A percentile compares a stretch with the other conserved stretches of the same genome.
phyloP scores from a whole-genome alignment of 1,140 invertebrate species.

The Tetragonula clypearis region DNA sequence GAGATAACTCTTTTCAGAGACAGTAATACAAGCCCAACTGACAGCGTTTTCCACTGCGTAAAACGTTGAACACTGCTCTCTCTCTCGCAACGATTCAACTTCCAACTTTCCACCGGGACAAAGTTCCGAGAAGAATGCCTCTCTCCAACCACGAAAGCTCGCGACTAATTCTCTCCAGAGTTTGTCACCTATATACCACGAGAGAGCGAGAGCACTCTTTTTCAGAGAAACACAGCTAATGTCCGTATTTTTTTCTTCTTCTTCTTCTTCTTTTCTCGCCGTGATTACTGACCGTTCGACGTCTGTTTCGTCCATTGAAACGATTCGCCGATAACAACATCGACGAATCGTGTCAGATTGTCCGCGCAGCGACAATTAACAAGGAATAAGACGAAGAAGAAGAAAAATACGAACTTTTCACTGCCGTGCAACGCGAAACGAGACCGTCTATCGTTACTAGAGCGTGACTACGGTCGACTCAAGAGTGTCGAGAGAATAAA shows the following conservation, averaged over 20 bases:
- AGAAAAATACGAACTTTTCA: not conserved
- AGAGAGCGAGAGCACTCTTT: not conserved
- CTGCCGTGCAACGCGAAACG: slow-evolving; percentile 35
- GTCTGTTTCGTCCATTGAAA: not conserved
- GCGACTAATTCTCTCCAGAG: slow-evolving; percentile 1
- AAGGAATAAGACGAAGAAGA: not conserved
- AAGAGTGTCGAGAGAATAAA: not conserved
- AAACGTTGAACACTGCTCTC: not conserved
- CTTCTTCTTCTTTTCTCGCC: not conserved
- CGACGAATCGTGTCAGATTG: not conserved
- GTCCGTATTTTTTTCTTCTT: not conserved
- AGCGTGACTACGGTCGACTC: slow-evolving; percentile 31
- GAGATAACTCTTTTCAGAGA: not conserved
- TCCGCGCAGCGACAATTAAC: no score
- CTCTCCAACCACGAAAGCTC: slow-evolving; percentile 1
- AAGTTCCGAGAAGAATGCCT: not conserved
- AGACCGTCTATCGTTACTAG: slow-evolving; percentile 53
- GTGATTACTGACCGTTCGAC: no score
- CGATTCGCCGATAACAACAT: not conserved
- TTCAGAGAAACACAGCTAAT: no score
- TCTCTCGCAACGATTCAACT: not conserved
- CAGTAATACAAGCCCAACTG: no score
- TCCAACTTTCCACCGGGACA: not conserved
- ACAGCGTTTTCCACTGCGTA: not conserved
- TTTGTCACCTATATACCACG: not conserved